These are phyloP conservation scores for Malurus alboscapulatus DNA, from an alignment of 2,113 vertebrate genomes.

Conservation along the genomic window DNA sequence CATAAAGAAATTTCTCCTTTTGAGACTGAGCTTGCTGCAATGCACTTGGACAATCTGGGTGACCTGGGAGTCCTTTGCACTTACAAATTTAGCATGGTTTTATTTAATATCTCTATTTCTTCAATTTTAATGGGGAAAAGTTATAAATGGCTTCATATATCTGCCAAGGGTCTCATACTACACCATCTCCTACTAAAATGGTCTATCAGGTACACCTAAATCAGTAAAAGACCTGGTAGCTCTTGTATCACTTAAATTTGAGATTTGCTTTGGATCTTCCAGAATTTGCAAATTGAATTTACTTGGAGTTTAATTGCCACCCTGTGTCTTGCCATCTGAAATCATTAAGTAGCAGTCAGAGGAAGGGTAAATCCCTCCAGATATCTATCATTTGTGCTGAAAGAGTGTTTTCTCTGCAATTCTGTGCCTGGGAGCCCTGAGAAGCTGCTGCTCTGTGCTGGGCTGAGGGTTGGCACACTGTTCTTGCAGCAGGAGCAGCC, in stretches of 20 bases:
- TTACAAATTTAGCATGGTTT: neutral
- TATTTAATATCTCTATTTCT: neutral
- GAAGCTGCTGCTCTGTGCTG: neutral
- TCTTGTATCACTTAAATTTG: neutral
- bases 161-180: neutral
- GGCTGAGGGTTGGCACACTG: accelerated
- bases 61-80: neutral
- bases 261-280: neutral
- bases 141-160: neutral
- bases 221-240: neutral
- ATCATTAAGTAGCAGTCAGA: neutral
- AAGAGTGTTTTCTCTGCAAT: neutral
- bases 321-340: neutral
- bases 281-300: neutral
- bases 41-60: too few relatives aligned
- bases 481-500: neutral
- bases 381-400: neutral
- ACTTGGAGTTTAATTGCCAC: neutral
- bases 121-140: neutral
- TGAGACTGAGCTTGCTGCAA: neutral
- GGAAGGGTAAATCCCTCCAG: neutral
- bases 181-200: neutral
- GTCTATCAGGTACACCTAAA: neutral
- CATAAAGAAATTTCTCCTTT: neutral
- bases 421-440: neutral